phyloP scores from a whole-genome alignment of 2,888 invertebrate genomes.

The Phoronis australis region DNA sequence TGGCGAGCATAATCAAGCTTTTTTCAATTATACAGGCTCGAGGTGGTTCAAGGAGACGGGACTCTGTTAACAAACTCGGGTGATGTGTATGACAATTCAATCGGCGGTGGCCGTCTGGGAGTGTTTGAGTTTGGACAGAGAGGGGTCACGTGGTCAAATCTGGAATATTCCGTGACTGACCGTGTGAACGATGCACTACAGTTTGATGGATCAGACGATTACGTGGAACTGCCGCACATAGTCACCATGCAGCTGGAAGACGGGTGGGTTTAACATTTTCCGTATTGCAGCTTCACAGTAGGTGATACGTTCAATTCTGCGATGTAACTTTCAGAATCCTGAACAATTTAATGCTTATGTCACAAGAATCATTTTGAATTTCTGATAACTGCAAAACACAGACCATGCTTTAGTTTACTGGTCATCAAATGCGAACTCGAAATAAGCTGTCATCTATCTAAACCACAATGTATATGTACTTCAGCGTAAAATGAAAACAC shows the following conservation, averaged over 20 bases:
- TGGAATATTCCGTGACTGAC: slow-evolving; percentile 21
- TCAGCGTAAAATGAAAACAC: no score
- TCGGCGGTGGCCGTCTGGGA: slow-evolving; percentile 33
- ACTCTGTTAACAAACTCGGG: slow-evolving; percentile 27
- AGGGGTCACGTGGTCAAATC: slow-evolving; percentile 27
- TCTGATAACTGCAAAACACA: no score
- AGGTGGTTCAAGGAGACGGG: not conserved
- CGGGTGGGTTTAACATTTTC: slow-evolving; percentile 15
- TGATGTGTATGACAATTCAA: slow-evolving; percentile 27
- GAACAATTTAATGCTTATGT: no score
- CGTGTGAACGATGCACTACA: slow-evolving; percentile 26
- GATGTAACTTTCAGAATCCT: no score
- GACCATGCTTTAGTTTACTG: no score
- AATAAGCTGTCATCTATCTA: no score
- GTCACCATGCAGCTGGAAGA: slow-evolving; percentile 14
- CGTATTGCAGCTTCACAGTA: no score
- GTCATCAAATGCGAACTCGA: no score
- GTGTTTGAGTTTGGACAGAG: slow-evolving; percentile 29
- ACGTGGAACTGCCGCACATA: slow-evolving; percentile 23
- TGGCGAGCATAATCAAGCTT: no score
- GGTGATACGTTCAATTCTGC: not conserved
- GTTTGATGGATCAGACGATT: slow-evolving; percentile 29
- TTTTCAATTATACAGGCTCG: no score
- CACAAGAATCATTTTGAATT: no score
- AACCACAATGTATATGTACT: no score